These are phyloP conservation scores for Muraenolepis orangiensis DNA, from an alignment of 2,797 vertebrate genomes.

Conservation along the genomic window DNA sequence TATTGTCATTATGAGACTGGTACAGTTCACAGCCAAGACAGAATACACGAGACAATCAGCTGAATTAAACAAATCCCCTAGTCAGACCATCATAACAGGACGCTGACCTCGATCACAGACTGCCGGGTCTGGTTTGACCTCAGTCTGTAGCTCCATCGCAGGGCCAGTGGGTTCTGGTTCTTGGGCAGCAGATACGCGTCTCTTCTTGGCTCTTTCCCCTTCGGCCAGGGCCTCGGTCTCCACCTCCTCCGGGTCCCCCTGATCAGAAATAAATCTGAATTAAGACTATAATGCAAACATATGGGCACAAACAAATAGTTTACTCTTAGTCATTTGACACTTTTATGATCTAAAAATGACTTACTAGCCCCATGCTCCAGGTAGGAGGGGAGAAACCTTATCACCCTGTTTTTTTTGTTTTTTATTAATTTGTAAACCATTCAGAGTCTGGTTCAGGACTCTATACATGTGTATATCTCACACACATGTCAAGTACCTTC, in stretches of 20 bases:
- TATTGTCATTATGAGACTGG: too few relatives aligned
- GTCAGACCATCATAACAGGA: neutral
- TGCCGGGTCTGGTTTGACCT: slow-evolving; percentile 11
- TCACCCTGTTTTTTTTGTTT: too few relatives aligned
- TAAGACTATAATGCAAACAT: too few relatives aligned
- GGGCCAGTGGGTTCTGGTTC: neutral
- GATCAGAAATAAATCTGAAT: neutral
- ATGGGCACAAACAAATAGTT: too few relatives aligned
- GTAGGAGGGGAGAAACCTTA: too few relatives aligned
- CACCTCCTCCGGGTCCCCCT: neutral
- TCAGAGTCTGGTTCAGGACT: too few relatives aligned
- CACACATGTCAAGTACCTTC: neutral
- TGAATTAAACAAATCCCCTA: neutral
- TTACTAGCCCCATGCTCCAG: too few relatives aligned
- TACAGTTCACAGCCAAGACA: neutral
- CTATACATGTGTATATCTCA: neutral
- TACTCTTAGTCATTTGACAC: too few relatives aligned
- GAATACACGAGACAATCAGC: neutral
- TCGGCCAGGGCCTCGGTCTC: neutral
- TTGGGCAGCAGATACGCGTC: slow-evolving; percentile 37
- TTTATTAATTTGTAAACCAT: too few relatives aligned
- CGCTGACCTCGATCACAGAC: slow-evolving; percentile 31
- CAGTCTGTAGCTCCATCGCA: slow-evolving; percentile 17
- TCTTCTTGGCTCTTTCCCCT: slow-evolving; percentile 45
- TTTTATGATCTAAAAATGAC: too few relatives aligned